Percentiles rank a stretch among this genome's conserved stretches.
Conservation (phyloP, 2,888 invertebrate genomes). For the Petrolisthes manimaculis region DNA sequence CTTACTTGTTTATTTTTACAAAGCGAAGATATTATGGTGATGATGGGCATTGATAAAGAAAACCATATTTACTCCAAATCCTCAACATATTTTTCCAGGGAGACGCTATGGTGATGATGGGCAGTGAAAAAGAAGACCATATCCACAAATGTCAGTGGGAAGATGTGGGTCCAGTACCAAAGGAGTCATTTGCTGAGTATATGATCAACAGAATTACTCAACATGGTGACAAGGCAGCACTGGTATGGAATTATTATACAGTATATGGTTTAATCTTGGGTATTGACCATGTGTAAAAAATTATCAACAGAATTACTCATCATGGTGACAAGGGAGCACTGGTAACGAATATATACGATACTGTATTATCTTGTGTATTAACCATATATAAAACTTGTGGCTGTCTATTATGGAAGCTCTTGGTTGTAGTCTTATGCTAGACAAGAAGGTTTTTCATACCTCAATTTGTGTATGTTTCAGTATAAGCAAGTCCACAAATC, state of each 20-base stretch:
- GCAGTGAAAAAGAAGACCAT: constrained; percentile 40
- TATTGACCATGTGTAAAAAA: too few species aligned
- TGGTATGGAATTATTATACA: constrained; percentile 23
- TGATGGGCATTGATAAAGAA: too few species aligned
- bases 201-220: constrained; percentile 24
- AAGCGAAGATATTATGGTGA: too few species aligned
- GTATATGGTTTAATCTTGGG: background rate
- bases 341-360: background rate
- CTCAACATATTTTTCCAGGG: background rate
- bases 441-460: too few species aligned
- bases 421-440: too few species aligned
- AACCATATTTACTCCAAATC: too few species aligned
- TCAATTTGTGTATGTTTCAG: too few species aligned
- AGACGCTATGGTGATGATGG: constrained; percentile 27
- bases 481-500: too few species aligned
- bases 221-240: constrained; percentile 25
- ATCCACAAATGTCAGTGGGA: constrained; percentile 32
- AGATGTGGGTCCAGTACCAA: constrained; percentile 16
- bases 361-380: too few species aligned
- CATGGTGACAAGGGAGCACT: constrained; percentile 31
- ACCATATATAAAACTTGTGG: too few species aligned
- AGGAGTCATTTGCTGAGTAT: constrained; percentile 25
- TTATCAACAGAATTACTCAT: constrained; percentile 17
- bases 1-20: too few species aligned
- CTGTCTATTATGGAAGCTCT: too few species aligned